These are phyloP conservation scores for Gobio occitaniae DNA, from an alignment of 2,797 vertebrate genomes.

Conservation along the genomic window DNA sequence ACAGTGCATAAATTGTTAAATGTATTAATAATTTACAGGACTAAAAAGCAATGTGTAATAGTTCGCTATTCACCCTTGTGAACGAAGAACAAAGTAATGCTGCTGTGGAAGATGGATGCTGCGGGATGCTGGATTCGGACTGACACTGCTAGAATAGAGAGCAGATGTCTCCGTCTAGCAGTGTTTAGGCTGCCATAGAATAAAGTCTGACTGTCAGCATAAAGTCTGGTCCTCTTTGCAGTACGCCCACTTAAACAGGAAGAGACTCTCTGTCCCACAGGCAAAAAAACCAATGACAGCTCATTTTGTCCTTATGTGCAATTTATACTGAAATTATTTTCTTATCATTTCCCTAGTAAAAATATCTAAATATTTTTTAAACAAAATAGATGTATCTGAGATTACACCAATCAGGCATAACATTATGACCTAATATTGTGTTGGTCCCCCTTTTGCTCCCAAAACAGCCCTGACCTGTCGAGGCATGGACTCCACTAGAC, in stretches of 20 bases:
- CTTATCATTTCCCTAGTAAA: neutral
- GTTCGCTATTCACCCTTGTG: neutral
- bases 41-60: neutral
- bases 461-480: no score
- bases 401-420: no score
- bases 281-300: neutral
- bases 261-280: neutral
- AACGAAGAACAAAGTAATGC: constrained; percentile 6
- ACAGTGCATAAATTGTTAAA: neutral
- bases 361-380: neutral
- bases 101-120: constrained; percentile 21
- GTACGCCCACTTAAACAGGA: constrained; percentile 1
- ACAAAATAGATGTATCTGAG: neutral
- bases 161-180: constrained; percentile 28
- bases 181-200: constrained; percentile 11
- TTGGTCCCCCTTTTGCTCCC: no score
- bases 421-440: no score
- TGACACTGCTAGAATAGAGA: constrained; percentile 19
- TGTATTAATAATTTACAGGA: constrained; percentile 7
- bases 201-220: constrained; percentile 22
- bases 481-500: no score
- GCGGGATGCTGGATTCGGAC: neutral
- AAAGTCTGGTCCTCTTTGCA: constrained; percentile 4
- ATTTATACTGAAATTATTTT: neutral
- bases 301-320: no score